These are phyloP conservation scores for Trogon melanurus DNA, from an alignment of 2,113 vertebrate genomes.

Conservation along the genomic window DNA sequence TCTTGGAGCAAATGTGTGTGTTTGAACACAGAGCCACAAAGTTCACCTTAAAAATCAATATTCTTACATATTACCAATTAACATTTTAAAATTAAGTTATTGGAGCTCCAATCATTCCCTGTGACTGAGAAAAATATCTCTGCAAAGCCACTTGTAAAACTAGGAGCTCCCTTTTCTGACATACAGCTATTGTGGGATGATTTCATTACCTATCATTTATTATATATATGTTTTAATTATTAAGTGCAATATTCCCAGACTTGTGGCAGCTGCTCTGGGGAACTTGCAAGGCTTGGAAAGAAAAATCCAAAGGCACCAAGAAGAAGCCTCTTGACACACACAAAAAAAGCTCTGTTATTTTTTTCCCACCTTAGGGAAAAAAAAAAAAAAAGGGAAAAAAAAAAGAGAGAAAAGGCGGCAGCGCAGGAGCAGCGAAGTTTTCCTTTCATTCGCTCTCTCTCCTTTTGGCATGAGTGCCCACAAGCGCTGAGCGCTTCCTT, in stretches of 20 bases:
- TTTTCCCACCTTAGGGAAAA: too few species aligned
- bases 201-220: conserved; percentile 48
- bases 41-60: not conserved
- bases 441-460: not conserved
- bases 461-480: not conserved
- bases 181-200: not conserved
- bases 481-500: not conserved
- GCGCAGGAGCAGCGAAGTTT: not conserved
- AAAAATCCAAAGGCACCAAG: not conserved
- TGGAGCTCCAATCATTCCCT: not conserved
- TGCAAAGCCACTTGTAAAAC: not conserved
- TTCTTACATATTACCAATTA: not conserved
- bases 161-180: not conserved
- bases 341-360: not conserved
- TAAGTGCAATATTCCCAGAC: conserved; percentile 31
- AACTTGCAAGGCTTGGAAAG: not conserved
- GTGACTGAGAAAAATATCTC: not conserved
- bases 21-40: not conserved
- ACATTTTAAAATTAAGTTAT: not conserved
- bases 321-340: not conserved
- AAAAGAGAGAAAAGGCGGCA: not conserved
- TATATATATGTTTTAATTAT: conserved; percentile 43
- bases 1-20: not conserved
- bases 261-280: not conserved
- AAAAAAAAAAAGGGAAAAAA: fast-evolving